Evolutionary conservation across 2,888 invertebrate genomes (phyloP).

Genomic region (Tipula unca): DNA sequence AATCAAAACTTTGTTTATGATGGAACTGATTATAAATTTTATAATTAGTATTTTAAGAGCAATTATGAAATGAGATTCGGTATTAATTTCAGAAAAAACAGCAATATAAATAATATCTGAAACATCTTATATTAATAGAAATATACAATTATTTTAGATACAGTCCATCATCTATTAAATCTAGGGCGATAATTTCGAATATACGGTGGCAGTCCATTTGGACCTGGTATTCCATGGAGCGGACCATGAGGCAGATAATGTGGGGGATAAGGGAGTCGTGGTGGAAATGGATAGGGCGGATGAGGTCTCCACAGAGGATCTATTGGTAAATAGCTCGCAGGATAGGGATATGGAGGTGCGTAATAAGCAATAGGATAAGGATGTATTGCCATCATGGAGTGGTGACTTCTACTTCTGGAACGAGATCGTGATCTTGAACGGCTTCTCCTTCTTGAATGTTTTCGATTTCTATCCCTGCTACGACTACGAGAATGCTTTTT

Average conservation of each 20-base stretch:
- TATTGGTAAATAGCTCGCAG: not conserved
- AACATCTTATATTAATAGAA: not conserved
- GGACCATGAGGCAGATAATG: not conserved
- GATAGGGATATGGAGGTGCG: not conserved
- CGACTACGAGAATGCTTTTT: not conserved
- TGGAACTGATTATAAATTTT: no score
- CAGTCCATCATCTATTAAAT: not conserved
- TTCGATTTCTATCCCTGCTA: not conserved
- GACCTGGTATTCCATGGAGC: not conserved
- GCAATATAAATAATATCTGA: not conserved
- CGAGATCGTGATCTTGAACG: not conserved
- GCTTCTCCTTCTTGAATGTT: not conserved
- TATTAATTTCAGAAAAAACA: no score
- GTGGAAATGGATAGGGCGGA: not conserved
- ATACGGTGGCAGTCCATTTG: not conserved
- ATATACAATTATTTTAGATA: not conserved
- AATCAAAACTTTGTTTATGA: no score
- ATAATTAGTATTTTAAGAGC: no score
- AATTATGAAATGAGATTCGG: no score
- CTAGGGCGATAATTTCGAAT: not conserved
- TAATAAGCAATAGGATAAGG: not conserved
- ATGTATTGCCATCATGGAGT: not conserved
- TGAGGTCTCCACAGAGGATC: conserved; percentile 1
- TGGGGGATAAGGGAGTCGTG: not conserved
- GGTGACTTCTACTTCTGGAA: not conserved